These are phyloP conservation scores for Anoura caudifer DNA, from an alignment of 2,113 vertebrate genomes.

Conservation along the genomic window DNA sequence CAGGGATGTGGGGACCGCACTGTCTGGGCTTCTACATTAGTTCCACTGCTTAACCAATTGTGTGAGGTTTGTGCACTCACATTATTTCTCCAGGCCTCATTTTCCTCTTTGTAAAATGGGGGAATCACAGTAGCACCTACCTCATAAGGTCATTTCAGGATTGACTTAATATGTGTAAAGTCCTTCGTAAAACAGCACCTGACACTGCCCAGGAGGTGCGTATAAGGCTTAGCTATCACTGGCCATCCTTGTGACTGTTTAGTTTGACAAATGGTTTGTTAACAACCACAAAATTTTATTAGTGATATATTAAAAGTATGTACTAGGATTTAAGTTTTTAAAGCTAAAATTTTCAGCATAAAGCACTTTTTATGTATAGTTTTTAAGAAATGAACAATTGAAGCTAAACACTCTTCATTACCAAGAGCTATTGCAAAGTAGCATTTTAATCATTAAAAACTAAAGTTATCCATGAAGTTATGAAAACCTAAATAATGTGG, in stretches of 20 bases:
- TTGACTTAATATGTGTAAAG: background rate
- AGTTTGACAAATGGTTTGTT: background rate
- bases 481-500: background rate
- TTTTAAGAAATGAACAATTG: background rate
- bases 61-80: background rate
- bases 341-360: background rate
- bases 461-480: background rate
- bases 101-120: background rate
- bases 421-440: background rate
- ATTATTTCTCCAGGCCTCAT: background rate
- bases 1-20: background rate
- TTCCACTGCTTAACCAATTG: background rate
- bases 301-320: background rate
- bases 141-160: background rate
- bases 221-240: background rate
- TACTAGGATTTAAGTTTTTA: background rate
- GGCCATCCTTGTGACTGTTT: background rate
- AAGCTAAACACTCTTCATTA: background rate
- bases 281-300: background rate
- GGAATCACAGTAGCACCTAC: background rate
- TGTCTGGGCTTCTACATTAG: background rate
- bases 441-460: background rate
- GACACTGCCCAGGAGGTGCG: background rate
- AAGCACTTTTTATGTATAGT: background rate
- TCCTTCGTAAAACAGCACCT: background rate